Base-by-base conservation (phyloP, 2,113 vertebrate genomes). In the Mystacornis crossleyi region DNA sequence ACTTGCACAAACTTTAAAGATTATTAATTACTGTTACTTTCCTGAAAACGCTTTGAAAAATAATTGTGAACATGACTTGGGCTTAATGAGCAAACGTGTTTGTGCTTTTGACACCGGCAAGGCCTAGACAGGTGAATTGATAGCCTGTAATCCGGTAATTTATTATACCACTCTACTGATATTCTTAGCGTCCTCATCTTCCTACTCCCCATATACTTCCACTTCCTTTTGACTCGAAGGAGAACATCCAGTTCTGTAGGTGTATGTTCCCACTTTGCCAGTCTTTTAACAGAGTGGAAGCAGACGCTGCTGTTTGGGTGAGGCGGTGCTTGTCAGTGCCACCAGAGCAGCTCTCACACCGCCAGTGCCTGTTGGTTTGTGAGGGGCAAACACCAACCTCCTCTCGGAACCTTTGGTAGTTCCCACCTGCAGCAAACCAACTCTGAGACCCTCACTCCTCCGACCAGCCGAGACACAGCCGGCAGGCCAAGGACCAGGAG, bases 391-490 rank as follows among this genome's bases (percentile, higher is more conserved):
- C 25, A 12, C 17, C 2, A 16, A 29, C 4, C 42, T 66, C 14
- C 1, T 11, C 40, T 3, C 0, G 1, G 29, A 34, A 20, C 13
- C 10, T 26, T 4, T 9, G 31, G 20, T 18, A 18, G 25, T 1
- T 84, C 58, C 34, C 29, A 67, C 11, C 8, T 31, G 65, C 70
- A 71, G 25, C 34, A 71, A 43, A 28, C 47, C 81, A 61, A 0
- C 50, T 8, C 62, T 8, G 40, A 31, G 45, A 50, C 23, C 8
- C 48, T 8, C 12, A 8, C 12, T 43, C 16, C 83, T 72, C 36
- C 4, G 2, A 6, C 2, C 51, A 64, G 45, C 48, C 29, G 17
- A 16, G 20, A 28, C 25, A 21, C 8, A 83, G 40, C 12, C 33
- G 4, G 50, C 40, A 43, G 72, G 36, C 15, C 24, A 25, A 66